Evolutionary conservation across 2,888 invertebrate genomes (phyloP).

Genomic region (Magallana nippona): DNA sequence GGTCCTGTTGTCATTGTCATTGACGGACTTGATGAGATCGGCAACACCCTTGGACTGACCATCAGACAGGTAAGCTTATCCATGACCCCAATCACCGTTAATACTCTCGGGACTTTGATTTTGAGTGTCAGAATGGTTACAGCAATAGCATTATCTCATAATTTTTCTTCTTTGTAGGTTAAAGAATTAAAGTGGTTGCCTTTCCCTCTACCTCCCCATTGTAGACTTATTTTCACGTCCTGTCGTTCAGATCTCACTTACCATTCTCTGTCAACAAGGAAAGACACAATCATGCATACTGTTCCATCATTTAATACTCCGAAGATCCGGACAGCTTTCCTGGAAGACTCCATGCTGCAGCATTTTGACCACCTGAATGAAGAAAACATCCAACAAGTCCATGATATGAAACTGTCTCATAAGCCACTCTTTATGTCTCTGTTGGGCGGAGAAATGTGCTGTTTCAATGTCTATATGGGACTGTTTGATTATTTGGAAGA

Average conservation of each 20-base stretch:
- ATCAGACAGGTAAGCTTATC: slow-evolving; percentile 64
- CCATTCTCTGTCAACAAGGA: slow-evolving; percentile 63
- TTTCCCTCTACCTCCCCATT: slow-evolving; percentile 71
- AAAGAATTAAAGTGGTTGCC: slow-evolving; percentile 76
- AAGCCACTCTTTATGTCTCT: slow-evolving; percentile 70
- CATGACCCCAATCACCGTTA: background rate
- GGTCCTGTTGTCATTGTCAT: slow-evolving; percentile 76
- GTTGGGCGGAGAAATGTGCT: slow-evolving; percentile 70
- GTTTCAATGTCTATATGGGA: slow-evolving; percentile 64
- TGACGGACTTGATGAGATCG: slow-evolving; percentile 77
- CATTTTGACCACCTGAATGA: slow-evolving; percentile 63
- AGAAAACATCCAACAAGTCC: slow-evolving; percentile 59
- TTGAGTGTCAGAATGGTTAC: background rate
- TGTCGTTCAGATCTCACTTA: slow-evolving; percentile 72
- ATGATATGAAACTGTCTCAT: slow-evolving; percentile 62
- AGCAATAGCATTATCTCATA: background rate
- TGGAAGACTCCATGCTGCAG: slow-evolving; percentile 64
- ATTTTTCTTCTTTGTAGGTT: slow-evolving; percentile 63
- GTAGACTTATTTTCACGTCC: slow-evolving; percentile 73
- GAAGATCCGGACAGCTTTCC: slow-evolving; percentile 56
- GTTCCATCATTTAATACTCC: slow-evolving; percentile 62
- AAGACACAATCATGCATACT: slow-evolving; percentile 63
- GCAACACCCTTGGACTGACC: slow-evolving; percentile 60
- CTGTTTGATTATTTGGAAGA: slow-evolving; percentile 68
- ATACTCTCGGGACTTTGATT: background rate